Evolutionary conservation across 1,140 invertebrate species (phyloP), one percentile per base, ranked within the genome.

Genomic region (Aphis craccivora): DNA sequence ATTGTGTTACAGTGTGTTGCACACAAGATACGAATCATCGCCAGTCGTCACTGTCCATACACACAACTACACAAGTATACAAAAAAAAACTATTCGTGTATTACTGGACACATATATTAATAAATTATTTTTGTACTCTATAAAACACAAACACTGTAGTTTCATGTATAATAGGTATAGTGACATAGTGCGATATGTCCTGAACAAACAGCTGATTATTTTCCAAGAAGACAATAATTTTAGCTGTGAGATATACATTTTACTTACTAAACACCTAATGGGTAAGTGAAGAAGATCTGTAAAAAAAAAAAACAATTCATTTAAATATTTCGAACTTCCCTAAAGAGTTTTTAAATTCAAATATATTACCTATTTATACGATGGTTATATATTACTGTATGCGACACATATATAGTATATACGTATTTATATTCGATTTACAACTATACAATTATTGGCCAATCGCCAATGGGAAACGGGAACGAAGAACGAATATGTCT

Each of bases 301-400:
- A n/a, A 18, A 76, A n/a, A 14, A 11, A 30, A 51, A 51, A 51
- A 51, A 20, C 48, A 3, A 18, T 51, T 51, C 48, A 51, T 51
- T 51, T 14, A 51, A 51, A 51, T 14, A 51, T 60, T 60, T 30
- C 11, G 22, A 60, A 60, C 1, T 7, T 30, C 22, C 53, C 22
- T 25, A 76, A n/a, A n/a, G 60, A 76, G 30, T 76, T 76, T 76
- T 76, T 76, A 76, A 76, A 76, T 76, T 76, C 60, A 76, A 76
- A 76, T n/a, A 76, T 76, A 76, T 76, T n/a, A 40, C 37, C 37
- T 40, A 76, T 76, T n/a, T 76, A 6, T 76, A 76, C 30, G 14
- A 76, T 76, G 14, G 30, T 35, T 14, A 76, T 14, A 76, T n/a
- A 76, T 76, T 76, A 76, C 18, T 18, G 30, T n/a, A n/a, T 5